Conservation (phyloP, 2,797 vertebrate species). For the Uromys caudimaculatus region DNA sequence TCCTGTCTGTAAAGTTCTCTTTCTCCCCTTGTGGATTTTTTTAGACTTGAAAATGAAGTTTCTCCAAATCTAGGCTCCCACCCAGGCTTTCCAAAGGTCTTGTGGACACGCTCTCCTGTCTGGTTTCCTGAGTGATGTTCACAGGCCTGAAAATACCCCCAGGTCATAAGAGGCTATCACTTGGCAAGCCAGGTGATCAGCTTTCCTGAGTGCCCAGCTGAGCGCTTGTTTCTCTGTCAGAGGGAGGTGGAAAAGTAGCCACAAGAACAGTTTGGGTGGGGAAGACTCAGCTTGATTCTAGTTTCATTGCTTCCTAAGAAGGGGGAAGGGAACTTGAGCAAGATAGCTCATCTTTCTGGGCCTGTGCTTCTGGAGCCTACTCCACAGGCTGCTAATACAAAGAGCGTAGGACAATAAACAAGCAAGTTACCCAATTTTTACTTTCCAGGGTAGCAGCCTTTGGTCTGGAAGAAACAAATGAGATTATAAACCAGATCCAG, state of each 20-base stretch:
- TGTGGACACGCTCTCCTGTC: not conserved
- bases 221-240: not conserved
- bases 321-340: too few relatives aligned
- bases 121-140: not conserved
- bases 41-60: conserved; percentile 19
- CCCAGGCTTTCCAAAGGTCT: not conserved
- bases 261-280: not conserved
- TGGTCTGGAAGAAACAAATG: not conserved
- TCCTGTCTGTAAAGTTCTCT: not conserved
- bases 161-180: too few relatives aligned
- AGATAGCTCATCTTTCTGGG: not conserved
- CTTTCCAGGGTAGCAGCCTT: conserved; percentile 39
- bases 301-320: not conserved
- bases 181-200: not conserved
- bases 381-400: not conserved
- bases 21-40: not conserved
- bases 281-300: not conserved
- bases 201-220: not conserved
- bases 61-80: conserved; percentile 16
- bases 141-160: not conserved
- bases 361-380: not conserved
- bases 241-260: not conserved
- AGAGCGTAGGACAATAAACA: not conserved
- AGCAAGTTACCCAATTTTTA: not conserved
- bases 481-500: not conserved